Base-by-base conservation (phyloP, 1,140 invertebrate genomes). In the Polyergus mexicanus region DNA sequence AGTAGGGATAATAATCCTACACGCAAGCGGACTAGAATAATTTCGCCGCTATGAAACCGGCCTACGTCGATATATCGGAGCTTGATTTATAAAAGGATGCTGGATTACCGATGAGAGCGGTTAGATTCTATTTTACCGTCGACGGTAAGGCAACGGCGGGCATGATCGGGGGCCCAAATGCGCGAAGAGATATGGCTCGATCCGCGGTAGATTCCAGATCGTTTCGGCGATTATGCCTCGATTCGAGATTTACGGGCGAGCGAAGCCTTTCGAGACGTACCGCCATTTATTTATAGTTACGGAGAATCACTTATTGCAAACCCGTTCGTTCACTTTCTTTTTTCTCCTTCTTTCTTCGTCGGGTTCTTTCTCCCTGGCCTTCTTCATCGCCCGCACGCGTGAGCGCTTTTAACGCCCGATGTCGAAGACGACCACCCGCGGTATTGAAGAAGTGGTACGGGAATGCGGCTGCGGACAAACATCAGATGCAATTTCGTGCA, bases 211-310 rank as follows among this genome's bases (percentile, higher is more conserved):
- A 91, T 92, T 90, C 88, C 85, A 92, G 91, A 91, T 92, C 87
- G 89, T 85, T 62, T 60, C 81, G 78, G 58, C 88, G 91, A 92
- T 92, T 92, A 92, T 91, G 90, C 89, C 80, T 80, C 83, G 89
- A 88, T 89, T 80, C 58, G 60, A 91, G 88, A 92, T 92, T 92
- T 92, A 92, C 89, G 88, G 88, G 77, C 91, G 10, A 76, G 68
- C 76, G 83, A 84, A 86, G 78, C 77, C 47, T 41, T 76, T 6
- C 87, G 7, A 13, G 62, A 84, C 84, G 86, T 44, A 90, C 86
- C 87, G 85, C 80, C 87, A 90, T 90, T 92, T 92, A 92, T 92
- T 92, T 92, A 92, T 92, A 91, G 90, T 90, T 85, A 84, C 74
- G 44, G 38, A 51, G 91, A 92, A 92, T 92, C 89, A 77, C 78